Evolutionary conservation across 2,797 vertebrate species (phyloP).

Genomic region (Falco peregrinus): DNA sequence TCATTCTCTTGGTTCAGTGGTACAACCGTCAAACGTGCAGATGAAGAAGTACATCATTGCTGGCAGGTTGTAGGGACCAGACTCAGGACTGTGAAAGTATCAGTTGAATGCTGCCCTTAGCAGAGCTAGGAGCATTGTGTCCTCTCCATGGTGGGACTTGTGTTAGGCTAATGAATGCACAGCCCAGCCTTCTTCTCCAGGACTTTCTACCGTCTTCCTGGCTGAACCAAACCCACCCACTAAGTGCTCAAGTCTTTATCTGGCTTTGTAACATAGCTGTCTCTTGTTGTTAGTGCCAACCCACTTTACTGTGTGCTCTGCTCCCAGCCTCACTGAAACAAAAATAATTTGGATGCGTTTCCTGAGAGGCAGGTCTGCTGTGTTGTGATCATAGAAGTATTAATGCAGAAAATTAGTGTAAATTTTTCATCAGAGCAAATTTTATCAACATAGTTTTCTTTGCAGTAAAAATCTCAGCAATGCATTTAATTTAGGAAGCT

Average conservation of each 20-base stretch:
- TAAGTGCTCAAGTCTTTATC: neutral
- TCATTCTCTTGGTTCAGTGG: neutral
- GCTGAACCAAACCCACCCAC: neutral
- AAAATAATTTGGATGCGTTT: conserved; percentile 29
- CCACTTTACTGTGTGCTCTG: neutral
- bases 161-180: neutral
- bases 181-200: neutral
- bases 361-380: conserved; percentile 18
- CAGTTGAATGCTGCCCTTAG: neutral
- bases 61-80: neutral
- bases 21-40: neutral
- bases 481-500: conserved; percentile 37
- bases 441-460: conserved; percentile 42
- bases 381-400: conserved; percentile 40
- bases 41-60: neutral
- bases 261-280: neutral
- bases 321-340: neutral
- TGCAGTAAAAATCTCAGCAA: conserved; percentile 44
- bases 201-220: neutral
- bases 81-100: neutral
- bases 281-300: neutral
- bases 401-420: conserved; percentile 59
- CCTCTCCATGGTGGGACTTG: accelerated
- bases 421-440: conserved; percentile 50
- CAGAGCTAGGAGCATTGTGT: neutral